phyloP scores from a whole-genome alignment of 2,113 vertebrate species.

The Epinephelus lanceolatus region DNA sequence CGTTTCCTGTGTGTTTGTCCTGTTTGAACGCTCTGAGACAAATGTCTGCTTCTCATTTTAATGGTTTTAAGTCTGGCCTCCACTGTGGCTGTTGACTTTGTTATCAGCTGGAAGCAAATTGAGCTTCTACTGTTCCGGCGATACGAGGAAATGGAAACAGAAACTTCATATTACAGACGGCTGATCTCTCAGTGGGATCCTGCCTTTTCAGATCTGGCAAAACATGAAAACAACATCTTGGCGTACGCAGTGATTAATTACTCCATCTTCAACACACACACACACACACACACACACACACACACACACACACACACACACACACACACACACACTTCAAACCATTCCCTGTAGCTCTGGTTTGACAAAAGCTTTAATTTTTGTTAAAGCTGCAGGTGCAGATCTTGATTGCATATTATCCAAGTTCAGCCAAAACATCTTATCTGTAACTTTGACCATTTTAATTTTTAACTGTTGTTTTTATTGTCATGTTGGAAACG shows the following conservation, averaged over 20 bases:
- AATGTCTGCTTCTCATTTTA: neutral
- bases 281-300: neutral
- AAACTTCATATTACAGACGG: slow-evolving; percentile 29
- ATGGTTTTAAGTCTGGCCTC: neutral
- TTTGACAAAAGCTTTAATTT: slow-evolving; percentile 29
- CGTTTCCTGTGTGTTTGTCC: neutral
- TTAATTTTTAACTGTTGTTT: neutral
- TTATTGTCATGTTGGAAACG: neutral
- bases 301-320: neutral
- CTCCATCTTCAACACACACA: neutral
- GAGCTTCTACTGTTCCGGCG: neutral
- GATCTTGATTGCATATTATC: neutral
- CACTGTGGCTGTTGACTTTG: slow-evolving; percentile 16
- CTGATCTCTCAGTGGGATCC: slow-evolving; percentile 13
- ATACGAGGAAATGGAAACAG: slow-evolving; percentile 12
- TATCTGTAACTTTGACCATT: neutral
- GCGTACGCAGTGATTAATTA: slow-evolving; percentile 43
- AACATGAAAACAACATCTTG: slow-evolving; percentile 49
- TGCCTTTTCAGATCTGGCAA: slow-evolving; percentile 40
- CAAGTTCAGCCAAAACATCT: slow-evolving; percentile 13
- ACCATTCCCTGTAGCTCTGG: neutral
- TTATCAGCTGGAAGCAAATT: slow-evolving; percentile 39
- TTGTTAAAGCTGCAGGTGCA: slow-evolving; percentile 17
- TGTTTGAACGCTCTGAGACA: neutral
- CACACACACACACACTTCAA: neutral